These are phyloP conservation scores for Zaprionus camerounensis DNA, from an alignment of 1,140 invertebrate genomes.

Conservation along the genomic window DNA sequence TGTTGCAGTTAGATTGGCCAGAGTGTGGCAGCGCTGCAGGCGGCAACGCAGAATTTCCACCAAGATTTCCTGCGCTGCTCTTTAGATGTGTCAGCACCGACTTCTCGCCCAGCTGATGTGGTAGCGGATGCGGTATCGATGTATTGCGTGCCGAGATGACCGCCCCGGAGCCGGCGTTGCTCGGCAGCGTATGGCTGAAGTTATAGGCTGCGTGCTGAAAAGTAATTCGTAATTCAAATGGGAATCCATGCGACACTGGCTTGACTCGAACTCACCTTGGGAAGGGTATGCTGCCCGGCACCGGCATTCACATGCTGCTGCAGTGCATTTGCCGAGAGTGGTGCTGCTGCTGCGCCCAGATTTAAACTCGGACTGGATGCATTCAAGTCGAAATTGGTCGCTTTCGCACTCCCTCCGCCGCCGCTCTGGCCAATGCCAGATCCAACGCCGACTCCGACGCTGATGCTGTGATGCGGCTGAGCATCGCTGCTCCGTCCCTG, in stretches of 20 bases:
- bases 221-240: neutral
- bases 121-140: conserved; percentile 81
- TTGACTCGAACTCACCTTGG: conserved; percentile 53
- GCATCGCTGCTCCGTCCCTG: conserved; percentile 60
- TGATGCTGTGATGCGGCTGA: conserved; percentile 45
- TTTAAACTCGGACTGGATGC: conserved; percentile 77
- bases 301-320: conserved; percentile 65
- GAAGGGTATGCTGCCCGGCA: conserved; percentile 44
- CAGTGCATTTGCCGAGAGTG: conserved; percentile 61
- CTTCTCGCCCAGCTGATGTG: conserved; percentile 77
- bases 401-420: conserved; percentile 38
- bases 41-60: neutral
- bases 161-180: conserved; percentile 41
- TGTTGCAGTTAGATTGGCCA: conserved; percentile 51
- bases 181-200: conserved; percentile 66
- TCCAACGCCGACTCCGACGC: conserved; percentile 14
- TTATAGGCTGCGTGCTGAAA: conserved; percentile 46
- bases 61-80: conserved; percentile 29
- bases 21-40: conserved; percentile 11
- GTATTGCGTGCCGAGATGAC: conserved; percentile 79
- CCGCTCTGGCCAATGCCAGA: neutral
- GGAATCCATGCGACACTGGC: neutral
- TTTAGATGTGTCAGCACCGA: conserved; percentile 41
- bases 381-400: conserved; percentile 67
- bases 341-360: conserved; percentile 31